These are phyloP conservation scores for Drosophila picticornis DNA, from an alignment of 2,888 invertebrate species.

Conservation along the genomic window DNA sequence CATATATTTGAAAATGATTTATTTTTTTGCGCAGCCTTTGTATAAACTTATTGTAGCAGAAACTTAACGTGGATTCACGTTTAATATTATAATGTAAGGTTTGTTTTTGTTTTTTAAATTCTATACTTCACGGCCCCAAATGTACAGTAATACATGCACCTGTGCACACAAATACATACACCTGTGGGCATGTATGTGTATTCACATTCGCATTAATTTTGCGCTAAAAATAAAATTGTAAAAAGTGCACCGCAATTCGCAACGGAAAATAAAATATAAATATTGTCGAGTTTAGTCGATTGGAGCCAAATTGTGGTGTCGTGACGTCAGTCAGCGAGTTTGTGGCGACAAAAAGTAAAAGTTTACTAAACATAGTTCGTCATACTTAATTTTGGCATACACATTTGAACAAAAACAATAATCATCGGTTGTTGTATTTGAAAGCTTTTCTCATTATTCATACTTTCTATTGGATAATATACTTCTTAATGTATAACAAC, in stretches of 20 bases:
- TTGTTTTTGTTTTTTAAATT: background rate
- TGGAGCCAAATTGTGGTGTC: background rate
- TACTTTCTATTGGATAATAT: background rate
- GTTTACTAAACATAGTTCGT: conserved; percentile 19
- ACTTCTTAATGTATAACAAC: background rate
- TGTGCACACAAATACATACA: background rate
- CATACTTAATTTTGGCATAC: conserved; percentile 4
- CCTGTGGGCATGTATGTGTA: background rate
- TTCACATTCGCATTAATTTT: background rate
- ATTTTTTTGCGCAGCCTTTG: background rate
- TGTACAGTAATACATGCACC: background rate
- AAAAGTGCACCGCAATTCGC: conserved; percentile 12
- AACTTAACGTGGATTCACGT: background rate
- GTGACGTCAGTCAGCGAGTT: background rate
- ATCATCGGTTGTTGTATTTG: background rate
- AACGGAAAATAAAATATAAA: background rate
- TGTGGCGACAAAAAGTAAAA: conserved; percentile 26
- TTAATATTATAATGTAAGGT: background rate
- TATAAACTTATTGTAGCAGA: background rate
- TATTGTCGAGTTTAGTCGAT: background rate
- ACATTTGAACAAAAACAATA: conserved; percentile 5
- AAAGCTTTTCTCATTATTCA: conserved; percentile 5
- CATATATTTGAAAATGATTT: background rate
- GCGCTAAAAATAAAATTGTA: conserved; percentile 29
- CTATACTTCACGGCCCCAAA: background rate